A percentile compares a stretch with the other conserved stretches of the same genome.
Conservation (phyloP, 2,113 vertebrate genomes). For the Amphiprion percula region DNA sequence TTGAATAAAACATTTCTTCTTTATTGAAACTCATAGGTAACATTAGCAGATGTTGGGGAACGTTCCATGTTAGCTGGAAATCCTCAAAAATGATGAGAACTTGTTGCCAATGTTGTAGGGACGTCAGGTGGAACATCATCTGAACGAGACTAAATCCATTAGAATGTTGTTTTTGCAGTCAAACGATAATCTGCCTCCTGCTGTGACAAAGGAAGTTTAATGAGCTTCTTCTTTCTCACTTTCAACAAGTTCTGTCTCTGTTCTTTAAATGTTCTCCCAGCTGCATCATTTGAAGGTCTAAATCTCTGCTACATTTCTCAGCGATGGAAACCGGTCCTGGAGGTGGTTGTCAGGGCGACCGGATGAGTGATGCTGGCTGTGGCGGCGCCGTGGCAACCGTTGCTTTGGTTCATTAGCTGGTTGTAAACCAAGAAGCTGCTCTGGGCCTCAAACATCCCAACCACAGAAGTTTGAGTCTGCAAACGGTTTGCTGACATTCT, state of each 20-base stretch:
- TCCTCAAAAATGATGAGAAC: no score
- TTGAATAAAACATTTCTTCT: no score
- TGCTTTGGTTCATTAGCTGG: conserved; percentile 51
- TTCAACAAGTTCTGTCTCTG: not conserved
- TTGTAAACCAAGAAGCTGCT: conserved; percentile 40
- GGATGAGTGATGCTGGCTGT: conserved; percentile 28
- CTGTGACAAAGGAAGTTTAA: not conserved
- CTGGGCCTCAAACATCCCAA: conserved; percentile 63
- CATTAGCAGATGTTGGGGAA: no score
- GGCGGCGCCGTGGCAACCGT: conserved; percentile 43
- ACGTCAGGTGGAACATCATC: no score
- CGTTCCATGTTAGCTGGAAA: no score
- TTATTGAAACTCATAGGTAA: no score
- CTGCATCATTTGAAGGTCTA: not conserved
- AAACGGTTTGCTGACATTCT: conserved; percentile 36
- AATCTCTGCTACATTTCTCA: conserved; percentile 61
- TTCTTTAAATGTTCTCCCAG: not conserved
- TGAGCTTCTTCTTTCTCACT: not conserved
- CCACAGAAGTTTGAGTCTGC: conserved; percentile 36
- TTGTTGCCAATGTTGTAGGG: no score
- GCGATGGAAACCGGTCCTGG: conserved; percentile 64
- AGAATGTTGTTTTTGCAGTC: not conserved
- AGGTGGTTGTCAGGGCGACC: conserved; percentile 67
- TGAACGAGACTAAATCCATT: no score
- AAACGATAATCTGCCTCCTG: not conserved